phyloP scores from a whole-genome alignment of 2,888 invertebrate genomes.

The Griposia aprilina region DNA sequence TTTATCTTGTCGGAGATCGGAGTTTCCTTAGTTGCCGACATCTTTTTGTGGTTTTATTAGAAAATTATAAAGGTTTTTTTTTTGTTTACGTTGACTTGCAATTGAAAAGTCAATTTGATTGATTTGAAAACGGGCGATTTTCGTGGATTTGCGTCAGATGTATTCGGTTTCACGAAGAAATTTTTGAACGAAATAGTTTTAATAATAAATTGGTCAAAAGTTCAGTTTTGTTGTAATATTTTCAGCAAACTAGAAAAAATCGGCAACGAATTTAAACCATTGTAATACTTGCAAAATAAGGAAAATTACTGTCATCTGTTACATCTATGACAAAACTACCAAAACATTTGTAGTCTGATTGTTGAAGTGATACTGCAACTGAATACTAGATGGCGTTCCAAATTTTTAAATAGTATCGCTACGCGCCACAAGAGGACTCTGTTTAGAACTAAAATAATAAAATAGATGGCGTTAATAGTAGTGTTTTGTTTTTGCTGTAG shows the following conservation, averaged over 20 bases:
- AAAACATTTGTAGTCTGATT: background rate
- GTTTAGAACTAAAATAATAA: background rate
- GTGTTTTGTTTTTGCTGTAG: background rate
- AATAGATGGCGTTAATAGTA: background rate
- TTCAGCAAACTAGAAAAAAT: background rate
- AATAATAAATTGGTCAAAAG: background rate
- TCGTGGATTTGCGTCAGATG: background rate
- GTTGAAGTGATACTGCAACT: background rate
- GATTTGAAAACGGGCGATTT: background rate
- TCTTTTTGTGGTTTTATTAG: conserved; percentile 5
- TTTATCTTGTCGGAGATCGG: background rate
- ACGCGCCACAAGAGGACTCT: conserved; percentile 17
- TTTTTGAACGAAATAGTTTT: background rate
- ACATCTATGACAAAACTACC: fast-evolving
- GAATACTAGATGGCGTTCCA: conserved; percentile 5
- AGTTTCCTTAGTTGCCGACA: conserved; percentile 12
- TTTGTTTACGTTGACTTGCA: conserved; percentile 26
- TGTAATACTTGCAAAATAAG: fast-evolving
- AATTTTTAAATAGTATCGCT: background rate
- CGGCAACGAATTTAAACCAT: too few relatives aligned
- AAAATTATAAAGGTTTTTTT: background rate
- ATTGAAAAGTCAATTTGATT: conserved; percentile 38
- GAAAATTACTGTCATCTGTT: conserved; percentile 17
- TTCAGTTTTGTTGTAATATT: background rate
- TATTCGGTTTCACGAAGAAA: conserved; percentile 43